Conservation (phyloP, 1,140 invertebrate genomes). For the Globodera rostochiensis region DNA sequence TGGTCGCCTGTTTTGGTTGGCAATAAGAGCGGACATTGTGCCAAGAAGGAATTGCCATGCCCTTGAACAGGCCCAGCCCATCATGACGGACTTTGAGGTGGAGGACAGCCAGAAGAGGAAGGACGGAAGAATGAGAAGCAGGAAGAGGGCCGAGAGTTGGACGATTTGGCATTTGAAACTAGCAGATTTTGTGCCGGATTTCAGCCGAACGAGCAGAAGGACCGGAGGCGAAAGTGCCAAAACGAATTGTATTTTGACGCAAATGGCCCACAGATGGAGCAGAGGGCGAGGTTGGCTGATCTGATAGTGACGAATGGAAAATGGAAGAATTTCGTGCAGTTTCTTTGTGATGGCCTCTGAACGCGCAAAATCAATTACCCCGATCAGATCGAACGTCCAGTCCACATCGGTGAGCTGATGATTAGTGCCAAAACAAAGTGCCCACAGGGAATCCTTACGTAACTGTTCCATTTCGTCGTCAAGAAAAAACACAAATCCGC, state of each 20-base stretch:
- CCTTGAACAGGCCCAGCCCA: neutral
- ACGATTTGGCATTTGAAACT: neutral
- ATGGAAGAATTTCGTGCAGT: no score
- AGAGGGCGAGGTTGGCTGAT: neutral
- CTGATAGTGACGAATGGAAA: neutral
- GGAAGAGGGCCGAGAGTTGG: neutral
- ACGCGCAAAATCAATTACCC: neutral
- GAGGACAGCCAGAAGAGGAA: neutral
- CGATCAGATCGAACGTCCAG: neutral
- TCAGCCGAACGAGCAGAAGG: neutral
- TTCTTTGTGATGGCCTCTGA: no score
- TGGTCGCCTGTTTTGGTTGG: neutral
- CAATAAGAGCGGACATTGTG: neutral
- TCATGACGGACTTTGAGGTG: neutral
- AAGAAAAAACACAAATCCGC: neutral
- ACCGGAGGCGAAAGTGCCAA: neutral
- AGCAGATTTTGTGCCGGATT: neutral
- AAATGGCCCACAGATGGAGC: constrained; percentile 5
- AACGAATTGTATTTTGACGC: neutral
- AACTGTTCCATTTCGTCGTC: neutral
- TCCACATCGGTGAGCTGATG: neutral
- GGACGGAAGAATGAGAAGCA: neutral
- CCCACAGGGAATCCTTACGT: neutral
- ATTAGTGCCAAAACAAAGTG: neutral
- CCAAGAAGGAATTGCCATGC: constrained; percentile 9